phyloP scores from a whole-genome alignment of 2,888 invertebrate genomes.

The Hesperia comma region DNA sequence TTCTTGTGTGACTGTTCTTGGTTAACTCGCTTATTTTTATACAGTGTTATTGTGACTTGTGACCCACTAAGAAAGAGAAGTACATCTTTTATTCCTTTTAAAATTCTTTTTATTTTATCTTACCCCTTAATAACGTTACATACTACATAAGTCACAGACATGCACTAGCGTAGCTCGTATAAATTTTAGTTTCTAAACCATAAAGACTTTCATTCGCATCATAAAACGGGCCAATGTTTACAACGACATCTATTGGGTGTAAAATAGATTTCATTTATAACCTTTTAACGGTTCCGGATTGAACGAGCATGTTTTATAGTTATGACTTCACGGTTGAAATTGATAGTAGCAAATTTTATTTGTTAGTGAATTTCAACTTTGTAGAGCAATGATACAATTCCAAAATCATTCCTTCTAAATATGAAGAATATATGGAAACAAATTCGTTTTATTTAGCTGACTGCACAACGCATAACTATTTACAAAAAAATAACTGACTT shows the following conservation, averaged over 20 bases:
- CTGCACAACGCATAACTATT: too few relatives aligned
- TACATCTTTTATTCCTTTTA: too few relatives aligned
- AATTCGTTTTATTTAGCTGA: too few relatives aligned
- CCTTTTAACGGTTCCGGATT: conserved; percentile 31
- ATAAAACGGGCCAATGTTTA: conserved; percentile 31
- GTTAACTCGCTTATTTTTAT: too few relatives aligned
- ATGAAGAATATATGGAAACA: too few relatives aligned
- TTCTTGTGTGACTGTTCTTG: too few relatives aligned
- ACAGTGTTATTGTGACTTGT: too few relatives aligned
- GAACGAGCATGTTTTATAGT: conserved; percentile 33
- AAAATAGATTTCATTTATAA: conserved; percentile 37
- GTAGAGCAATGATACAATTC: conserved; percentile 40
- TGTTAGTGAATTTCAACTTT: background rate
- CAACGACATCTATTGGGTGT: conserved; percentile 35
- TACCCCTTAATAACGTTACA: too few relatives aligned
- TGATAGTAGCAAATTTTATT: conserved; percentile 29
- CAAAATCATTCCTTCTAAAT: too few relatives aligned
- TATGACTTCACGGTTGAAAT: conserved; percentile 26
- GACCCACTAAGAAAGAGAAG: too few relatives aligned
- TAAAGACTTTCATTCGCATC: conserved; percentile 27
- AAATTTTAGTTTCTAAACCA: conserved; percentile 20
- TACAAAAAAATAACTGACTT: too few relatives aligned
- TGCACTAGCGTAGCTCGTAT: background rate
- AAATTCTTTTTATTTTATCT: too few relatives aligned
- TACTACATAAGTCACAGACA: background rate